These are phyloP conservation scores for Oryzias woworae DNA, from an alignment of 2,113 vertebrate species.

Conservation along the genomic window DNA sequence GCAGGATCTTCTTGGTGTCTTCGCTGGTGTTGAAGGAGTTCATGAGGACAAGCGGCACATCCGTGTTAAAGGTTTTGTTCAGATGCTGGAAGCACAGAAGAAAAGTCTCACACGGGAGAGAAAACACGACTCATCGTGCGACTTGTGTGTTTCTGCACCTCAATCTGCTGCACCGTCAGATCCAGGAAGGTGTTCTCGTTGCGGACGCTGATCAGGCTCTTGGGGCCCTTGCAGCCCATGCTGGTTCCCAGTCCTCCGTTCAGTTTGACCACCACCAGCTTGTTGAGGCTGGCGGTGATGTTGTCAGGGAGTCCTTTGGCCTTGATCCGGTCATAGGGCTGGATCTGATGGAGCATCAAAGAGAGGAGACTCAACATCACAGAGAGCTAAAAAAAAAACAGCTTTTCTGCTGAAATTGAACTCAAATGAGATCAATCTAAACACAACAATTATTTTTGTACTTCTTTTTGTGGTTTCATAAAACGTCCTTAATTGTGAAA, in stretches of 20 bases:
- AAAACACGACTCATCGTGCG: not conserved
- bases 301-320: slow-evolving; percentile 82
- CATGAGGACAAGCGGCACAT: slow-evolving; percentile 96
- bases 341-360: slow-evolving; percentile 77
- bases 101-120: not conserved
- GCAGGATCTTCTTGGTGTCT: slow-evolving; percentile 96
- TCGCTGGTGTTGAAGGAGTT: slow-evolving; percentile 98
- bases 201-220: slow-evolving; percentile 95
- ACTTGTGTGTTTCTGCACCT: slow-evolving; percentile 73
- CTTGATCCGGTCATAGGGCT: slow-evolving; percentile 91
- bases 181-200: slow-evolving; percentile 98
- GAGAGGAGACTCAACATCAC: too few species aligned
- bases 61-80: slow-evolving; percentile 89
- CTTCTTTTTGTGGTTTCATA: too few species aligned
- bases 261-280: slow-evolving; percentile 93
- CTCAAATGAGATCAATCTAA: too few species aligned
- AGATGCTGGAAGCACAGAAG: slow-evolving; percentile 79
- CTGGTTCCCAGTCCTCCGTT: slow-evolving; percentile 96
- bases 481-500: too few species aligned
- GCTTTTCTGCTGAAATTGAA: too few species aligned
- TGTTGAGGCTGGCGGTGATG: slow-evolving; percentile 86
- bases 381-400: too few species aligned
- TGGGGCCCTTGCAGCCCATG: slow-evolving; percentile 97
- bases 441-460: too few species aligned
- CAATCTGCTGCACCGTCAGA: slow-evolving; percentile 95